Base-by-base conservation (phyloP, 2,888 invertebrate species). In the Nezara viridula region DNA sequence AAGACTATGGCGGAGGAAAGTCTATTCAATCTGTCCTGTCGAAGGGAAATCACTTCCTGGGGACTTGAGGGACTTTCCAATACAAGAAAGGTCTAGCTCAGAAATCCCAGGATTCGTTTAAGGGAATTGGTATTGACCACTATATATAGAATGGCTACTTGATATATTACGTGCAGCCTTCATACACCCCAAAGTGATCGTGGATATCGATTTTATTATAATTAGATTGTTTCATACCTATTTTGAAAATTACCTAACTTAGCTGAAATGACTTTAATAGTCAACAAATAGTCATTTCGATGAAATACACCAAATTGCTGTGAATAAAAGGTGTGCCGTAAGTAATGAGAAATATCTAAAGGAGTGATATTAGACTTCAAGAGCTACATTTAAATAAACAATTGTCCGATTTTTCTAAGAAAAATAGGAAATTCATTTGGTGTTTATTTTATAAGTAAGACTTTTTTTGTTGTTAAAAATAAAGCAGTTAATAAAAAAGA, bases 31-130 rank as follows among this genome's bases (percentile, higher is more conserved):
- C 21, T 73, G 32, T 37, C 66, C 37, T 73, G 66, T 73, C 66
- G 66, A 73, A 73, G 66, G 66, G 66, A 73, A 73, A 73, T 73
- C 66, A 19, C 32, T 73, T 73, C 32, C 37, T 32, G 66, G 37
- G 66, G 37, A 73, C 66, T 37, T 37, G 66, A 21, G 32, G 37
- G 24, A 14, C 66, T 73, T 73, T 73, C 66, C 37, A 73, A 73
- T 73, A 73, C 66, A 73, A 73, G 60, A 60, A 60, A 60, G 60
- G 60, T 32, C 12, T 60, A 27, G 27, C 27, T n/a, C 7, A 73
- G 37, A 1, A 32, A 73, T 37, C 37, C 66, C 66, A 37, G 21
- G 14, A 14, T 60, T 60, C 60, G 10, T 60, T 60, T 60, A 27
- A 60, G 27, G 60, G 27, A 73, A 73, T 16, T 6, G 66, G 12